Conservation (phyloP, 2,888 invertebrate genomes). For the Pseudanteris insignis region DNA sequence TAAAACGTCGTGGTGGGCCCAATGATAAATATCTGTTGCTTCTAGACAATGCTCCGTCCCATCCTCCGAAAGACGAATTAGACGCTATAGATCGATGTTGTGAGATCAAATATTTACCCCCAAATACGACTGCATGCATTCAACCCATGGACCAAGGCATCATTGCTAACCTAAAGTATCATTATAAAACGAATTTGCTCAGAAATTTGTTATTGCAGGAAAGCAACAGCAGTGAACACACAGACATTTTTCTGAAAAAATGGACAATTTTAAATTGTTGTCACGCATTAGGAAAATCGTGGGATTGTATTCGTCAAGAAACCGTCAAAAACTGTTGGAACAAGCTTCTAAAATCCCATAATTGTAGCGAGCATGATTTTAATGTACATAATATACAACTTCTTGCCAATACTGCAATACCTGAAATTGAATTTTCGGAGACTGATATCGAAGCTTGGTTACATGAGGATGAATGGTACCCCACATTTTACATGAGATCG, state of each 20-base stretch:
- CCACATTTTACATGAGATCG: slow-evolving; percentile 3
- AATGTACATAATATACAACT: background rate
- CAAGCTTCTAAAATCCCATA: background rate
- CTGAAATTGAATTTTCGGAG: slow-evolving; percentile 2
- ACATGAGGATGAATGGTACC: slow-evolving; percentile 2
- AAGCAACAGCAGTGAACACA: background rate
- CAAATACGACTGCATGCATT: slow-evolving; percentile 5
- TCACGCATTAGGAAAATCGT: slow-evolving; percentile 4
- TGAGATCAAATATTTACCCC: slow-evolving; percentile 6
- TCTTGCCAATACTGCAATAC: background rate
- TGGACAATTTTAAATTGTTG: slow-evolving; percentile 11
- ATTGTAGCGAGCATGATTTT: background rate
- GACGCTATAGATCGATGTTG: slow-evolving; percentile 1
- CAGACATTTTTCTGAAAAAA: slow-evolving; percentile 4
- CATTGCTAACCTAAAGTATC: slow-evolving; percentile 2
- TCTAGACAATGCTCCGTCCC: slow-evolving; percentile 12
- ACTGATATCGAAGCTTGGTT: slow-evolving; percentile 1
- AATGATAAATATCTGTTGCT: slow-evolving; percentile 7
- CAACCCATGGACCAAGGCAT: slow-evolving; percentile 16
- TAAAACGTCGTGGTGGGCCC: background rate
- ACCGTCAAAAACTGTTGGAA: slow-evolving; percentile 12
- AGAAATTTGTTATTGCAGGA: slow-evolving; percentile 9
- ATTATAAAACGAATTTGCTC: slow-evolving; percentile 3
- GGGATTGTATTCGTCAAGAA: background rate
- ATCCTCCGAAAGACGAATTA: slow-evolving; percentile 6